Conservation (phyloP, 2,797 vertebrate species). For the Otolemur crassicaudatus region DNA sequence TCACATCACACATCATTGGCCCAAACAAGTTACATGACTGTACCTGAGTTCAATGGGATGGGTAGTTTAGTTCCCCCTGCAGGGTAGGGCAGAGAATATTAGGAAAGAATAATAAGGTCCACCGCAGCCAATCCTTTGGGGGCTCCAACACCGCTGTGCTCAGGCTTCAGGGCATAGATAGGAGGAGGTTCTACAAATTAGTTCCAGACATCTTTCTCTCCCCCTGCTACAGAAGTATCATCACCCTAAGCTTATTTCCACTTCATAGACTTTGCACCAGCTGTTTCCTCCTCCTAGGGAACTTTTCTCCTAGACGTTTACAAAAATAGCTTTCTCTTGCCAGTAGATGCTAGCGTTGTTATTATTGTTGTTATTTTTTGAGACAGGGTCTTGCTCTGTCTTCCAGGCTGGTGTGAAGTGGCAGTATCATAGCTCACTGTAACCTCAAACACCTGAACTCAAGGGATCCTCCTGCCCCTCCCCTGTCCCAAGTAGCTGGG, state of each 20-base stretch:
- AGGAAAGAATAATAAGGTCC: not conserved
- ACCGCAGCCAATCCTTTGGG: not conserved
- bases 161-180: not conserved
- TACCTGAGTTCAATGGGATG: not conserved
- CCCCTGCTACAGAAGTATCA: not conserved
- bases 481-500: not conserved
- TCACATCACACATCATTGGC: not conserved
- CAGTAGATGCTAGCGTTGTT: not conserved
- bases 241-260: not conserved
- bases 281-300: not conserved
- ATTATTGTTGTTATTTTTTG: not conserved
- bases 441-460: not conserved
- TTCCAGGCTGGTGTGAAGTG: not conserved
- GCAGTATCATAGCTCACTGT: not conserved
- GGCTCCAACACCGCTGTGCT: not conserved
- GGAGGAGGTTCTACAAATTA: not conserved
- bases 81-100: not conserved
- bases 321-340: not conserved
- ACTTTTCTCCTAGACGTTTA: not conserved
- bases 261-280: not conserved
- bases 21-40: not conserved
- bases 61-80: not conserved
- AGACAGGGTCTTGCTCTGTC: not conserved
- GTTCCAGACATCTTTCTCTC: not conserved
- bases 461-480: not conserved